Conservation (phyloP, 2,888 invertebrate species). For the Andricus curvator region DNA sequence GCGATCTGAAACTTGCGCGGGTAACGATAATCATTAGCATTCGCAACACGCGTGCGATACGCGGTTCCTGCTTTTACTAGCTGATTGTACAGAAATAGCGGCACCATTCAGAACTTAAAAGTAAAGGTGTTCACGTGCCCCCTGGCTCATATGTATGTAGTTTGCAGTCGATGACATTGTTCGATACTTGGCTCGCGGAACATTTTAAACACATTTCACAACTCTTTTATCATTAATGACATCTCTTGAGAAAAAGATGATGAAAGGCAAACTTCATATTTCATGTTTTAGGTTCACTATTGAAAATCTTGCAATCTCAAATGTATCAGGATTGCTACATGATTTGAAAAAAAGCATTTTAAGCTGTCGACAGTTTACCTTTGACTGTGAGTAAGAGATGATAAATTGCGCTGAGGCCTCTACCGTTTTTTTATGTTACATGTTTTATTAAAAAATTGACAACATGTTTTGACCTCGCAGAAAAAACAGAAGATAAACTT, state of each 20-base stretch:
- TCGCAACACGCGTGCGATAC: slow-evolving; percentile 15
- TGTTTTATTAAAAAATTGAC: too few relatives aligned
- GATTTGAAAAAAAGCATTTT: too few relatives aligned
- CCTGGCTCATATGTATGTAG: neutral
- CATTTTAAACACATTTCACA: slow-evolving; percentile 11
- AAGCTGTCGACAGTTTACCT: too few relatives aligned
- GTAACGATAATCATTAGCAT: slow-evolving; percentile 19
- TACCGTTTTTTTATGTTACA: too few relatives aligned
- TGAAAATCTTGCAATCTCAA: too few relatives aligned
- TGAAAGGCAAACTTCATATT: slow-evolving; percentile 22
- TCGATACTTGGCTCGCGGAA: neutral
- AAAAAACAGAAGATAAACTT: too few relatives aligned
- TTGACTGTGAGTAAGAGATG: too few relatives aligned
- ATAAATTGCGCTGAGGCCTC: too few relatives aligned
- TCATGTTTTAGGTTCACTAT: neutral
- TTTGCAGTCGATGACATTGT: neutral
- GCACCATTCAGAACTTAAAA: neutral
- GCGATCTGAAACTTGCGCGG: slow-evolving; percentile 45
- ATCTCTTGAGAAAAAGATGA: neutral
- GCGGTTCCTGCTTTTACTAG: slow-evolving; percentile 8
- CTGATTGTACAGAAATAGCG: slow-evolving; percentile 8
- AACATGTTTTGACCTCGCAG: too few relatives aligned
- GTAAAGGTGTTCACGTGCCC: neutral
- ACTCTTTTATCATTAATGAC: slow-evolving; percentile 17
- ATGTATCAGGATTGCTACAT: too few relatives aligned